A percentile compares a stretch with the other conserved stretches of the same genome.
These are phyloP conservation scores for Hermaeophaga mercurialis DNA, from an alignment of 2,888 invertebrate genomes.

Conservation along the genomic window DNA sequence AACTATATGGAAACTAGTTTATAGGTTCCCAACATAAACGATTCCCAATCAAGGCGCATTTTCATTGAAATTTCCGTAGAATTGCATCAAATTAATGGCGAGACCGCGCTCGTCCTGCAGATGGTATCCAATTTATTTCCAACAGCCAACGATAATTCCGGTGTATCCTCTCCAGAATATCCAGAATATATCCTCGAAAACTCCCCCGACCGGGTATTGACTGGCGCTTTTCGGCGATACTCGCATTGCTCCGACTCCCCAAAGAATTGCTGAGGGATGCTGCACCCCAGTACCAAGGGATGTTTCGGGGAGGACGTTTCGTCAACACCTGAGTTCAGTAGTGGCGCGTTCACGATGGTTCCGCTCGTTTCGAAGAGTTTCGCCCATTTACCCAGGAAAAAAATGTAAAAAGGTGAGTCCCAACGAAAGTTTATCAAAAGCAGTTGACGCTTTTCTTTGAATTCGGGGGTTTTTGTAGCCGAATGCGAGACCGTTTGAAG, in stretches of 20 bases:
- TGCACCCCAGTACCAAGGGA: slow-evolving; percentile 55
- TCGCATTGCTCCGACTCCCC: slow-evolving; percentile 48
- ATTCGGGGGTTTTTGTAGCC: not conserved
- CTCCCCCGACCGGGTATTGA: slow-evolving; percentile 48
- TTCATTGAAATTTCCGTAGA: slow-evolving; percentile 18
- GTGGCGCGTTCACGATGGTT: slow-evolving; percentile 39
- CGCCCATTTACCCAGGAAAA: slow-evolving; percentile 30
- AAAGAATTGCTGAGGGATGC: slow-evolving; percentile 52
- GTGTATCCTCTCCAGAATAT: slow-evolving; percentile 47
- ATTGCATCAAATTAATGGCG: slow-evolving; percentile 32
- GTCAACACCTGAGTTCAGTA: slow-evolving; percentile 36
- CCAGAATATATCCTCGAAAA: slow-evolving; percentile 18
- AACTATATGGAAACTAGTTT: no score
- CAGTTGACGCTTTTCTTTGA: not conserved
- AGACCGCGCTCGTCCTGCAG: slow-evolving; percentile 30
- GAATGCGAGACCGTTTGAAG: slow-evolving; percentile 34
- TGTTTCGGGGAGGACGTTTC: slow-evolving; percentile 45
- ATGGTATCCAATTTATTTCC: slow-evolving; percentile 41
- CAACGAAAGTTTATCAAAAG: no score
- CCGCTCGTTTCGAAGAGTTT: slow-evolving; percentile 20
- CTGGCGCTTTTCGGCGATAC: slow-evolving; percentile 49
- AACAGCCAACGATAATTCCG: slow-evolving; percentile 44
- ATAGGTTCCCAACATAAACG: no score
- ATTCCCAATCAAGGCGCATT: not conserved
- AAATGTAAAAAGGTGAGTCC: slow-evolving; percentile 49